Evolutionary conservation across 2,113 vertebrate genomes (phyloP), one percentile per base, ranked within the genome.

Genomic region (Girardinichthys multiradiatus): DNA sequence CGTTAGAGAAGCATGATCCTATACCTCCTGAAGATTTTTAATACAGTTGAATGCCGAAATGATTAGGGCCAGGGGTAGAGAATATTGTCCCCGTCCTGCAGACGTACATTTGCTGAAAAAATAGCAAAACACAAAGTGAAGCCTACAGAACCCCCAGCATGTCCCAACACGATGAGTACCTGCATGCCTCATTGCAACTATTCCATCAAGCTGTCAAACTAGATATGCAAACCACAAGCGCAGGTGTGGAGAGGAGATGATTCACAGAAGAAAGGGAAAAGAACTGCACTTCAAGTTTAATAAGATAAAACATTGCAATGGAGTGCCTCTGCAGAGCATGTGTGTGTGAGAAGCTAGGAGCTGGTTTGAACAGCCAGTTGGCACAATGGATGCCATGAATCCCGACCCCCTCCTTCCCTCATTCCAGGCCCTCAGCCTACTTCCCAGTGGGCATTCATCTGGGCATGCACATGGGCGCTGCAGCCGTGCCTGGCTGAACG

Each of bases 401-500:
- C 87, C 83, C 84, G 84, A 86, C 79, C 81, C 76, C 77, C 85
- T 12, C 69, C 57, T 31, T 33, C 31, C 8, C 85, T 79, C 83
- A 86, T 87, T 82, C 81, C 76, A 77, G 81, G 77, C 80, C 86
- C 83, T 77, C 80, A 83, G 77, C 87, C 83, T 83, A 79, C 74
- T 91, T 89, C 90, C 88, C 90, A 89, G 88, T 86, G 82, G 91
- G 87, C 87, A 92, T 94, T 92, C 89, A 93, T 90, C 87, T 92
- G 89, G 88, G 87, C 90, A 91, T 89, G 84, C 91, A 93, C 90
- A 86, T 88, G 88, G 90, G 91, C 88, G 90, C 89, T 87, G 73
- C 65, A 62, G 88, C 77, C 72, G 87, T 82, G 88, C 82, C 78
- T 82, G 88, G 88, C 87, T 91, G 79, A 87, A 86, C 81, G 74